Evolutionary conservation across 2,888 invertebrate genomes (phyloP).

Genomic region (Nipponacmea schrenckii): DNA sequence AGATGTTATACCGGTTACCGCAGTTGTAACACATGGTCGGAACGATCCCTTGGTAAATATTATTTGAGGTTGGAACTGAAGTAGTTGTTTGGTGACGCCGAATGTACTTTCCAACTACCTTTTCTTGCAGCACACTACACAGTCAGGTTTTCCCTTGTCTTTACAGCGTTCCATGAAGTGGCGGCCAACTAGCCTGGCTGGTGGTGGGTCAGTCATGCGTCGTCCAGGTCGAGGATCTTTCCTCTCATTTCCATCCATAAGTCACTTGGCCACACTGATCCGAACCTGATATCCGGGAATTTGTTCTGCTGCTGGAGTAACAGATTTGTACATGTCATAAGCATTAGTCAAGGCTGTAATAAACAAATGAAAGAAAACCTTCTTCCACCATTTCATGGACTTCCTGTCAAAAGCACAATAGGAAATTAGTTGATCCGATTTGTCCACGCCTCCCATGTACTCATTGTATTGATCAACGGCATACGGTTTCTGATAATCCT

Average conservation of each 20-base stretch:
- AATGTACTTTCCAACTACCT: background rate
- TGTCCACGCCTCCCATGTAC: background rate
- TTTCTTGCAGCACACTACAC: background rate
- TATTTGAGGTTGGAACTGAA: too few species aligned
- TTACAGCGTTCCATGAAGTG: background rate
- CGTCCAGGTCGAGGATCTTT: background rate
- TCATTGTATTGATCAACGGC: background rate
- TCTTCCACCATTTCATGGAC: background rate
- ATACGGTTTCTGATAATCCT: background rate
- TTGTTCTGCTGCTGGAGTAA: background rate
- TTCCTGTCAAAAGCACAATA: background rate
- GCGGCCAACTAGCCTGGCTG: background rate
- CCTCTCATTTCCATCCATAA: background rate
- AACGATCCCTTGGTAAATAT: too few species aligned
- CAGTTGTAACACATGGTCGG: too few species aligned
- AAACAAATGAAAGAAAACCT: background rate
- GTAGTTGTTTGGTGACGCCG: background rate
- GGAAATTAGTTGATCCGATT: background rate
- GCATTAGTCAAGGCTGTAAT: background rate
- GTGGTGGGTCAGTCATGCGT: background rate
- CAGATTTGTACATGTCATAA: background rate
- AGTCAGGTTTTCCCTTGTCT: background rate
- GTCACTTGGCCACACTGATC: background rate
- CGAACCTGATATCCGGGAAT: background rate
- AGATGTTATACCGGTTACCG: too few species aligned